Evolutionary conservation across 2,113 vertebrate species (phyloP), one percentile per base, ranked within the genome.

Genomic region (Steatornis caripensis): DNA sequence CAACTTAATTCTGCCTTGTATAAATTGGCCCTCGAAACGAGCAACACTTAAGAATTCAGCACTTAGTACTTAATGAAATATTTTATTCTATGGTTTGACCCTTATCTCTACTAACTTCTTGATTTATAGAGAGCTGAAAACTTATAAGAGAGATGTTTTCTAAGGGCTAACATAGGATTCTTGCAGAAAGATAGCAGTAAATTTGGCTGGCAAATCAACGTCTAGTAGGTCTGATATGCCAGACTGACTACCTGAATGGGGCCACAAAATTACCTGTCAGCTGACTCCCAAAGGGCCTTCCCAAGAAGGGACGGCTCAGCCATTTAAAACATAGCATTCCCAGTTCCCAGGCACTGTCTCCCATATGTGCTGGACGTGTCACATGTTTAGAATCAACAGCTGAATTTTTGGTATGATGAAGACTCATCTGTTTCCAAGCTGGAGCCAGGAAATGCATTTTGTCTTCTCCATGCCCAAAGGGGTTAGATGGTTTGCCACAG

Each of bases 11-110:
- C 88, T 69, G 20, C 15, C 84, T 79, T 96, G 84, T 95, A 96
- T 95, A 76, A 95, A 85, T 79, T 95, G 80, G 95, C 89, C 37
- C 70, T 94, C 72, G 62, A 79, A 93, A 85, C 6, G n/a, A 32
- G 45, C 72, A 87, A 41, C 32, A 37, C 53, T 89, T 84, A 55
- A 87, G 86, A 90, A 90, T 79, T 55, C 39, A 84, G 64, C 76
- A 81, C 60, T 84, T 80, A 34, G 76, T 51, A 51, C 72, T 84
- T 72, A 68, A 53, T 22, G 29, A 69, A 93, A 68, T 87, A 90
- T 90, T 92, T 93, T 68, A 86, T 84, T 77, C 51, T 62, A 30
- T 41, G 36, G 30, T 65, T 89, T 81, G 68, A 89, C 46, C 32
- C 90, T 90, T 88, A 80, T 81, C 71, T 87, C 72, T 76, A 49